phyloP scores from a whole-genome alignment of 2,888 invertebrate genomes.

The Carterocephalus palaemon region DNA sequence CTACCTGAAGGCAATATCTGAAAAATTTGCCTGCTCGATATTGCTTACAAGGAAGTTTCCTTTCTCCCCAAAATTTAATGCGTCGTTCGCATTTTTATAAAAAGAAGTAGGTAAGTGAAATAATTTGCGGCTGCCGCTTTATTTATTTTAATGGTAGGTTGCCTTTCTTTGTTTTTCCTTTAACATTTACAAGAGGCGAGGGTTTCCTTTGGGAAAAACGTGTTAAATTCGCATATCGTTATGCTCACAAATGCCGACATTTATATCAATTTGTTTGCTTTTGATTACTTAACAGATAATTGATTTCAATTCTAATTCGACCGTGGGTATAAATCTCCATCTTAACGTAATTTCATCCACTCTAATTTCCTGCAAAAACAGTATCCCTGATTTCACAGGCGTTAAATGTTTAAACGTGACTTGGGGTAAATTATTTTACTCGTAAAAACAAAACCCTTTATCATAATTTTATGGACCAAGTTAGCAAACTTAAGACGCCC shows the following conservation, averaged over 20 bases:
- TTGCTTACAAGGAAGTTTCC: slow-evolving; percentile 79
- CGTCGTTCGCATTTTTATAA: slow-evolving; percentile 79
- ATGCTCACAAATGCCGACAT: slow-evolving; percentile 48
- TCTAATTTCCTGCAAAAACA: slow-evolving; percentile 34
- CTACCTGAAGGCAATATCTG: slow-evolving; percentile 80
- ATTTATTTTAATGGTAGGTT: slow-evolving; percentile 78
- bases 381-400: slow-evolving; percentile 45
- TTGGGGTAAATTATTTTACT: slow-evolving; percentile 59
- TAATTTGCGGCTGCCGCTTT: slow-evolving; percentile 76
- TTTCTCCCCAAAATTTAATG: slow-evolving; percentile 79
- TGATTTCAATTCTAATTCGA: slow-evolving; percentile 46
- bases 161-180: slow-evolving; percentile 69
- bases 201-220: slow-evolving; percentile 51
- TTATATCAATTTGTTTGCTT: slow-evolving; percentile 57
- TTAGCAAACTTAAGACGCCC: slow-evolving; percentile 59
- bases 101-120: slow-evolving; percentile 78
- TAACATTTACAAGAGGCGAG: slow-evolving; percentile 58
- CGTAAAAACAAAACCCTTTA: slow-evolving; percentile 69
- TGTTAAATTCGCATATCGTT: slow-evolving; percentile 56
- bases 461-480: slow-evolving; percentile 68
- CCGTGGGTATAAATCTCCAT: slow-evolving; percentile 30
- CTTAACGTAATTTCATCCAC: slow-evolving; percentile 32
- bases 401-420: slow-evolving; percentile 56
- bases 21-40: slow-evolving; percentile 79
- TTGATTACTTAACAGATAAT: slow-evolving; percentile 53